Conservation (phyloP, 2,888 invertebrate species). For the Drosophila fungiperda region DNA sequence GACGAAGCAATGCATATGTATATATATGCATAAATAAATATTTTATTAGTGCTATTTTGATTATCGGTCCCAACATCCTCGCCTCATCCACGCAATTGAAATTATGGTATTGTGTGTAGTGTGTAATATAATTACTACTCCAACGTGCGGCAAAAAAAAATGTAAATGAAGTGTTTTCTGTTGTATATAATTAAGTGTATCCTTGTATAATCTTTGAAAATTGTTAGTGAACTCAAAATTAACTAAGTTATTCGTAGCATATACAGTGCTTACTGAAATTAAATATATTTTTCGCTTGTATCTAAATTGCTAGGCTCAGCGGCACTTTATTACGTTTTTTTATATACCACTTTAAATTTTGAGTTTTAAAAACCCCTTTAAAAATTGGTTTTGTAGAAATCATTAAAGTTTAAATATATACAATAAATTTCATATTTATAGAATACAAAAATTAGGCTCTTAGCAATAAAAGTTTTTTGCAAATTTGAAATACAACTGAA, state of each 20-base stretch:
- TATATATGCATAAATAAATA: background rate
- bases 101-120: slow-evolving; percentile 11
- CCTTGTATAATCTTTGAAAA: slow-evolving; percentile 14
- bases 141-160: slow-evolving; percentile 21
- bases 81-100: background rate
- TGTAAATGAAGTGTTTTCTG: slow-evolving; percentile 26
- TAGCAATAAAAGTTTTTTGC: background rate
- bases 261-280: background rate
- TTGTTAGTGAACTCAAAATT: background rate
- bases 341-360: background rate
- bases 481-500: background rate
- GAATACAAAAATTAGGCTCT: background rate
- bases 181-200: slow-evolving; percentile 26
- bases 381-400: slow-evolving; percentile 7
- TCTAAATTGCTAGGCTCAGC: background rate
- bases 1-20: slow-evolving; percentile 13
- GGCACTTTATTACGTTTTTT: background rate
- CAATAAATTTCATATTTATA: slow-evolving; percentile 2
- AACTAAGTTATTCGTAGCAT: background rate
- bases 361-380: background rate
- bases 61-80: background rate
- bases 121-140: slow-evolving; percentile 6
- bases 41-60: background rate
- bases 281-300: background rate
- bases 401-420: slow-evolving; percentile 4